Conservation (phyloP, 1,140 invertebrate species). For the Drosophila pectinifera region DNA sequence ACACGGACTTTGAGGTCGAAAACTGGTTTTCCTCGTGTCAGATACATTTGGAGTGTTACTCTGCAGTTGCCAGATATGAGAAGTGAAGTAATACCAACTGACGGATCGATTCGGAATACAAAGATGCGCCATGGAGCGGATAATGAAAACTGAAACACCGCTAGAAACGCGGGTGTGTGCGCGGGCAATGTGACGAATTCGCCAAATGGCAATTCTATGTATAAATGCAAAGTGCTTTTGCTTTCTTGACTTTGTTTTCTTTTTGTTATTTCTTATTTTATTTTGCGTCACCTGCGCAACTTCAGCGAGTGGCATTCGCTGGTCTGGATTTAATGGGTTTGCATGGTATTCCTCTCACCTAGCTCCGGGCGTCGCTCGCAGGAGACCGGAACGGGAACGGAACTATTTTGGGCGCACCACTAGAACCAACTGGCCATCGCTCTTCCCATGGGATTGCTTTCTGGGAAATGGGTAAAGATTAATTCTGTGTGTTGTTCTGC, state of each 20-base stretch:
- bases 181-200: conserved; percentile 36
- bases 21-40: background rate
- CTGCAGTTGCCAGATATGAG: background rate
- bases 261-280: background rate
- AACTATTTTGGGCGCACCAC: conserved; percentile 1
- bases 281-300: conserved; percentile 38
- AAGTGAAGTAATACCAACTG: background rate
- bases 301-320: conserved; percentile 42
- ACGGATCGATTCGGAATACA: background rate
- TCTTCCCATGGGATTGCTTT: conserved; percentile 2
- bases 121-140: background rate
- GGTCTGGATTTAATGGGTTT: conserved; percentile 9
- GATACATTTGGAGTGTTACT: no score
- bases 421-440: background rate
- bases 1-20: background rate
- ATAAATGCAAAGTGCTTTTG: conserved; percentile 34
- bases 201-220: conserved; percentile 18
- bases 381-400: conserved; percentile 11
- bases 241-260: conserved; percentile 15
- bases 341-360: conserved; percentile 24
- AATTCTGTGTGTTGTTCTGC: conserved; percentile 12
- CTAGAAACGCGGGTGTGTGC: conserved; percentile 3
- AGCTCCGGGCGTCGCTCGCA: conserved; percentile 4
- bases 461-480: conserved; percentile 21
- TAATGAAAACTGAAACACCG: conserved; percentile 2